phyloP scores from a whole-genome alignment of 2,113 vertebrate species.

The Austrofundulus limnaeus region DNA sequence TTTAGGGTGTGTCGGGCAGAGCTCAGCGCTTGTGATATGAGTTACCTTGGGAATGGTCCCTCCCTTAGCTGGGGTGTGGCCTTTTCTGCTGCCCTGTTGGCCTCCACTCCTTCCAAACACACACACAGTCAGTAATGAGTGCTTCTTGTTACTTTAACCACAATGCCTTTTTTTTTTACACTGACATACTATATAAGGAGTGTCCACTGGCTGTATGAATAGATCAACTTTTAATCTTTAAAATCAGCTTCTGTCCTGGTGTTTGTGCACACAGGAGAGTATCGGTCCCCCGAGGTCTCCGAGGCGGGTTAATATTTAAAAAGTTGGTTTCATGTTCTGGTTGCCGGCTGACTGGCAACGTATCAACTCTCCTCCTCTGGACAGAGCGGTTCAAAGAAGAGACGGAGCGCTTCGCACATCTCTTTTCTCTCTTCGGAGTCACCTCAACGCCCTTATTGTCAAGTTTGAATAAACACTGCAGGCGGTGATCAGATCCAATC shows the following conservation, averaged over 20 bases:
- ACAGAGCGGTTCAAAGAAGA: slow-evolving; percentile 19
- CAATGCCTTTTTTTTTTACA: slow-evolving; percentile 1
- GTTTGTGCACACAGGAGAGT: background rate
- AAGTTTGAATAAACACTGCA: slow-evolving; percentile 3
- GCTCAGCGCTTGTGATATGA: slow-evolving; percentile 57
- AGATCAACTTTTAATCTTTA: slow-evolving; percentile 1
- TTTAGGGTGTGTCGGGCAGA: slow-evolving; percentile 76
- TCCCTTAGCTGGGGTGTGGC: slow-evolving; percentile 69
- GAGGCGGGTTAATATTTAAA: slow-evolving; percentile 81
- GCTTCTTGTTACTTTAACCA: slow-evolving; percentile 24
- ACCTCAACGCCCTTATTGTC: slow-evolving; percentile 4
- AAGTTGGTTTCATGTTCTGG: slow-evolving; percentile 75
- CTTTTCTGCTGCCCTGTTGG: slow-evolving; percentile 35
- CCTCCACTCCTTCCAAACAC: slow-evolving; percentile 34
- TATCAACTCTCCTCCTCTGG: slow-evolving; percentile 31
- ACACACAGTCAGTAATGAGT: slow-evolving; percentile 13
- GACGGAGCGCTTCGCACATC: no score
- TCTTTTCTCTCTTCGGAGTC: no score
- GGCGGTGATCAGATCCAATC: background rate
- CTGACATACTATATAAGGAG: slow-evolving; percentile 4
- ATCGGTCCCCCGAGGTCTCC: slow-evolving; percentile 17
- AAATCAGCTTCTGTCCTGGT: background rate
- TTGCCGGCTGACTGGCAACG: slow-evolving; percentile 44
- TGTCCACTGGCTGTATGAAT: background rate
- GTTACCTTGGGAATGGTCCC: slow-evolving; percentile 75